phyloP scores from a whole-genome alignment of 2,797 vertebrate species.

The Girardinus metallicus region DNA sequence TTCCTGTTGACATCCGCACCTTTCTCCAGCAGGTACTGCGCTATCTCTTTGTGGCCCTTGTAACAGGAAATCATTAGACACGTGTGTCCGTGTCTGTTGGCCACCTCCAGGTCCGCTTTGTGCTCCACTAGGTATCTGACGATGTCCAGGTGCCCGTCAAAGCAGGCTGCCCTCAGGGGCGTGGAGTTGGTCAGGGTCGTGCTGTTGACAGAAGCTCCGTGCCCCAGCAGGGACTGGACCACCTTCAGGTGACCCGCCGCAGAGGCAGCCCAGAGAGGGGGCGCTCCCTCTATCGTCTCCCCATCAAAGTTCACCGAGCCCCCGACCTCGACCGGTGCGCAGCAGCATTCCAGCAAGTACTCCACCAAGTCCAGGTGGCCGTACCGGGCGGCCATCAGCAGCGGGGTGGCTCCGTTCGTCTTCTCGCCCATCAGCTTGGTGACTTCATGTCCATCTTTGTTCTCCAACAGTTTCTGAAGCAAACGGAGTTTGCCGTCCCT shows the following conservation, averaged over 20 bases:
- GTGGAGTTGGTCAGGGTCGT: slow-evolving; percentile 98
- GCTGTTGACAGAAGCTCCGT: slow-evolving; percentile 96
- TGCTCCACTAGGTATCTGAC: slow-evolving; percentile 97
- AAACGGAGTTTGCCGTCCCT: slow-evolving; percentile 96
- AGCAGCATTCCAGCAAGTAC: slow-evolving; percentile 93
- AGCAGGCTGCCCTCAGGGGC: slow-evolving; percentile 93
- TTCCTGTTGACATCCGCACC: slow-evolving; percentile 98
- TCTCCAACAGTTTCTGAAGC: slow-evolving; percentile 95
- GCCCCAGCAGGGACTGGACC: slow-evolving; percentile 93
- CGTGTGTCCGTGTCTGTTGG: slow-evolving; percentile 96
- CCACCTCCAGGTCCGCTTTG: slow-evolving; percentile 96
- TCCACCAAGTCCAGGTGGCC: slow-evolving; percentile 97
- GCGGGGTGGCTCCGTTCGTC: slow-evolving; percentile 93
- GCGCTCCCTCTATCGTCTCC: slow-evolving; percentile 97
- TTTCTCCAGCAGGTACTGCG: slow-evolving; percentile 95
- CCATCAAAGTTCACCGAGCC: slow-evolving; percentile 98
- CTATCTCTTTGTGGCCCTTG: slow-evolving; percentile 98
- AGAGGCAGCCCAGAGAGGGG: slow-evolving; percentile 95
- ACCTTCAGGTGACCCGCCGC: slow-evolving; percentile 96
- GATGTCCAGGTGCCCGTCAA: slow-evolving; percentile 97
- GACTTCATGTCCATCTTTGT: slow-evolving; percentile 93
- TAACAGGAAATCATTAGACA: slow-evolving; percentile 99
- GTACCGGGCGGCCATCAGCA: slow-evolving; percentile 93
- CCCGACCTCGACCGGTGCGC: slow-evolving; percentile 91
- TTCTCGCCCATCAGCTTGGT: slow-evolving; percentile 92